phyloP scores from a whole-genome alignment of 30 jellyfish, hydroid and myxozoan species.

The Phacellophora camtschatica region DNA sequence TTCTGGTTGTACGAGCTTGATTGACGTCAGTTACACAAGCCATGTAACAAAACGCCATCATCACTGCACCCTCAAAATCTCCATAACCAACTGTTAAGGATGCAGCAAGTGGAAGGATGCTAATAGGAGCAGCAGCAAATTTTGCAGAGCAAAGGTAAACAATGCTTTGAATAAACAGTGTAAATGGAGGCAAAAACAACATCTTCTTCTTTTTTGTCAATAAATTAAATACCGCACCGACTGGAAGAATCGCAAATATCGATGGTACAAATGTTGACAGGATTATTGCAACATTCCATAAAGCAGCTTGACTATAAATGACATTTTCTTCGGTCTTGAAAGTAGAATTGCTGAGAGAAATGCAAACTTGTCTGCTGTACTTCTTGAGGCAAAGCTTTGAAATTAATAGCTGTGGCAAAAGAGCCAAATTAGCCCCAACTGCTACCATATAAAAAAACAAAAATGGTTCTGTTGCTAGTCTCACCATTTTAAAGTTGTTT shows the following conservation, averaged over 20 bases:
- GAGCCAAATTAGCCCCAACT: slow-evolving; percentile 19
- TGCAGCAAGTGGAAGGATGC: slow-evolving; percentile 36
- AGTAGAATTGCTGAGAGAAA: not conserved
- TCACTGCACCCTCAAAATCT: slow-evolving; percentile 49
- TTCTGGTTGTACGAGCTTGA: slow-evolving; percentile 31
- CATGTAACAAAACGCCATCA: slow-evolving; percentile 58
- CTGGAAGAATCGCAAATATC: slow-evolving; percentile 17
- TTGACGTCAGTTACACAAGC: slow-evolving; percentile 47
- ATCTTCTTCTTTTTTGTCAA: slow-evolving; percentile 10
- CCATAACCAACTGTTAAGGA: slow-evolving; percentile 25
- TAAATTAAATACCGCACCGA: slow-evolving; percentile 47
- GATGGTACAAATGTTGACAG: slow-evolving; percentile 33
- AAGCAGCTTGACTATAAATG: slow-evolving; percentile 33
- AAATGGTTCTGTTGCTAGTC: slow-evolving; percentile 38
- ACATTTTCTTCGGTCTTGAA: slow-evolving; percentile 6
- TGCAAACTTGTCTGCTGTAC: slow-evolving; percentile 27
- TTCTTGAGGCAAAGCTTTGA: slow-evolving; percentile 21
- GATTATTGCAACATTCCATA: slow-evolving; percentile 31
- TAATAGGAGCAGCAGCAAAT: not conserved
- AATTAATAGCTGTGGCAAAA: slow-evolving; percentile 32
- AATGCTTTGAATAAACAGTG: slow-evolving; percentile 18
- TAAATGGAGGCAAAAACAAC: slow-evolving; percentile 1
- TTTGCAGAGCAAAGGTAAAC: slow-evolving; percentile 18
- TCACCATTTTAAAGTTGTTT: not conserved
- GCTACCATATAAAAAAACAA: slow-evolving; percentile 29